phyloP scores from a whole-genome alignment of 2,888 invertebrate species.

The Xestia rhomboidea region DNA sequence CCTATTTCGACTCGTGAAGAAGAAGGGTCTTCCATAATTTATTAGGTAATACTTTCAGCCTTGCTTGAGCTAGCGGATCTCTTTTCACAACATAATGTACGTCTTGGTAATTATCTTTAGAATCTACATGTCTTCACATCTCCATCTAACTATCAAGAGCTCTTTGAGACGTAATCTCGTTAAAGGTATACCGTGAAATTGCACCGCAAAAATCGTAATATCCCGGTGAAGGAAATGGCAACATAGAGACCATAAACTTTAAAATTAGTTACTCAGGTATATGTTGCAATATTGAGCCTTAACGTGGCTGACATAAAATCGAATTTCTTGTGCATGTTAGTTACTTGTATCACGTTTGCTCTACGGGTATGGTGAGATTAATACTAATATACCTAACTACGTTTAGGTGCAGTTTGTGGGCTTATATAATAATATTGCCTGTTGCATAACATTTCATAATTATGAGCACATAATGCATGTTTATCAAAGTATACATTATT shows the following conservation, averaged over 20 bases:
- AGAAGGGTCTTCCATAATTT: background rate
- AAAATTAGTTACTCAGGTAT: background rate
- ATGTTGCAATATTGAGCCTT: slow-evolving; percentile 1
- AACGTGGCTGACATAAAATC: background rate
- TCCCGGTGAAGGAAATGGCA: background rate
- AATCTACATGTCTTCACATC: background rate
- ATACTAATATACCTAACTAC: background rate
- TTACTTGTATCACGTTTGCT: background rate
- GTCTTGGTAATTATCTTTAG: background rate
- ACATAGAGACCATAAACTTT: background rate
- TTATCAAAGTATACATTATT: background rate
- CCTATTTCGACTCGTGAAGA: background rate
- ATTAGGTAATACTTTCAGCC: background rate
- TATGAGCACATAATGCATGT: background rate
- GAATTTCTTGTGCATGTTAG: background rate
- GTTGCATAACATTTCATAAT: background rate
- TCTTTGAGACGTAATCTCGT: background rate
- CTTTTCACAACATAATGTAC: background rate
- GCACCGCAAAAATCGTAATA: background rate
- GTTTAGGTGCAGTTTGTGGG: background rate
- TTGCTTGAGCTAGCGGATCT: background rate
- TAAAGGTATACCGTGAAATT: background rate
- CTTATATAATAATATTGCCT: background rate
- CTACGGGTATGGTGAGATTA: background rate
- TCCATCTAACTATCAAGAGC: background rate